These are phyloP conservation scores for Oncorhynchus nerka DNA, from an alignment of 2,113 vertebrate genomes.

Conservation along the genomic window DNA sequence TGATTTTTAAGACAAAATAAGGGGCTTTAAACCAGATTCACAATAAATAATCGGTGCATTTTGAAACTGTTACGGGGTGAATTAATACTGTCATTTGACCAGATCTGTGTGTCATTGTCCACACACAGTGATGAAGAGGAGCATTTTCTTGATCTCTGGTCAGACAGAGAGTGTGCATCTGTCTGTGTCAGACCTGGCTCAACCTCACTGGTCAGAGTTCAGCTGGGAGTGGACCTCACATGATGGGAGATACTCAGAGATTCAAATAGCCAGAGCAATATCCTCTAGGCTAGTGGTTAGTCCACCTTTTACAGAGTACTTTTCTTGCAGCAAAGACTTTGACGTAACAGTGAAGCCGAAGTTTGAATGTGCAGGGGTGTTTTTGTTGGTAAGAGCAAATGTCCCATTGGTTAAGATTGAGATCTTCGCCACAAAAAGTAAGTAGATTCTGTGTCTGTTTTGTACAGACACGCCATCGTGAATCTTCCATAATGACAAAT, in stretches of 20 bases:
- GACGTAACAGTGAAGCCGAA: background rate
- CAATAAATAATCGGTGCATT: too few relatives aligned
- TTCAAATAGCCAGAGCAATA: background rate
- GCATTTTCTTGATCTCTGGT: background rate
- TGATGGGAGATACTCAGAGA: background rate
- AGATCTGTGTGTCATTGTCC: background rate
- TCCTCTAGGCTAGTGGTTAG: background rate
- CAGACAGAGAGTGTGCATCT: background rate
- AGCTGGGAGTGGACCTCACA: slow-evolving; percentile 16
- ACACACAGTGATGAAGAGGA: background rate
- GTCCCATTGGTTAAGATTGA: slow-evolving; percentile 5
- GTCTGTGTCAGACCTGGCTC: too few relatives aligned
- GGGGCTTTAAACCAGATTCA: too few relatives aligned
- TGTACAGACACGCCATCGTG: too few relatives aligned
- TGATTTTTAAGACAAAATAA: too few relatives aligned
- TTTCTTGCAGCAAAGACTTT: background rate
- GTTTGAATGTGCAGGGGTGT: slow-evolving; percentile 14
- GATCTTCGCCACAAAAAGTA: slow-evolving; percentile 11
- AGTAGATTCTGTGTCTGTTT: background rate
- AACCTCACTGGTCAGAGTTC: background rate
- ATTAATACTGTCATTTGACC: too few relatives aligned
- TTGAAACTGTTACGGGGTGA: too few relatives aligned
- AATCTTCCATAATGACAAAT: background rate
- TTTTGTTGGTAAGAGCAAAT: background rate
- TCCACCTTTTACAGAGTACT: background rate